Evolutionary conservation across 1,140 invertebrate species (phyloP).

Genomic region (Aphaenogaster ashmeadi): DNA sequence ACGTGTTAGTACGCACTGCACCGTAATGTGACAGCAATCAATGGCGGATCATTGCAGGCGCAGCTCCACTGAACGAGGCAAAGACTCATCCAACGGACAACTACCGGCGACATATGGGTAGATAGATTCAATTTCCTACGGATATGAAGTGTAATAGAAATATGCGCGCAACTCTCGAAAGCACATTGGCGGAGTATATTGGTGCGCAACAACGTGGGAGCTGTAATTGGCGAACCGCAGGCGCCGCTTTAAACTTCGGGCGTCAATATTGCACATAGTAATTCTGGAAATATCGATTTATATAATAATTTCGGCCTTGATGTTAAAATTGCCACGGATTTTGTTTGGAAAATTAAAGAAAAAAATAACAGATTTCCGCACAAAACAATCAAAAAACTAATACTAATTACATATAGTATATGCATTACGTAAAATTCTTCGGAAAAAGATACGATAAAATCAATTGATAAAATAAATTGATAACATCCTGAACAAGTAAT

Average conservation of each 20-base stretch:
- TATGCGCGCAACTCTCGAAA: constrained; percentile 61
- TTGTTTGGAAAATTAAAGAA: constrained; percentile 3
- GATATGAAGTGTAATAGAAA: constrained; percentile 70
- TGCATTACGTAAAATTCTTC: neutral
- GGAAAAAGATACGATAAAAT: neutral
- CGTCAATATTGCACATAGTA: constrained; percentile 57
- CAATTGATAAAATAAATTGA: neutral
- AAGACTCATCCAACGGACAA: constrained; percentile 56
- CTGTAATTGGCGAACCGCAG: constrained; percentile 56
- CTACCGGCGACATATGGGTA: constrained; percentile 52
- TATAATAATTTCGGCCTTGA: neutral
- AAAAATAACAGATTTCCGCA: neutral
- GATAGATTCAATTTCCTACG: constrained; percentile 64
- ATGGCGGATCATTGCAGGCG: constrained; percentile 68
- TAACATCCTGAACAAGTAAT: constrained; percentile 5
- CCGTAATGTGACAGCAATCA: constrained; percentile 73
- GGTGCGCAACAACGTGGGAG: constrained; percentile 38
- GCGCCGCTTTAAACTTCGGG: constrained; percentile 26
- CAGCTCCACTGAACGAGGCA: constrained; percentile 57
- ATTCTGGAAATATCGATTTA: constrained; percentile 42
- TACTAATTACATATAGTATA: neutral
- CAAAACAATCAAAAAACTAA: neutral
- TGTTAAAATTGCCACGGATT: neutral
- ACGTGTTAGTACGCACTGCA: constrained; percentile 51
- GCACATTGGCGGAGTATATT: constrained; percentile 35